A percentile compares a stretch with the other conserved stretches of the same genome.
Conservation (phyloP, 2,888 invertebrate genomes). For the Bedellia somnulentella region DNA sequence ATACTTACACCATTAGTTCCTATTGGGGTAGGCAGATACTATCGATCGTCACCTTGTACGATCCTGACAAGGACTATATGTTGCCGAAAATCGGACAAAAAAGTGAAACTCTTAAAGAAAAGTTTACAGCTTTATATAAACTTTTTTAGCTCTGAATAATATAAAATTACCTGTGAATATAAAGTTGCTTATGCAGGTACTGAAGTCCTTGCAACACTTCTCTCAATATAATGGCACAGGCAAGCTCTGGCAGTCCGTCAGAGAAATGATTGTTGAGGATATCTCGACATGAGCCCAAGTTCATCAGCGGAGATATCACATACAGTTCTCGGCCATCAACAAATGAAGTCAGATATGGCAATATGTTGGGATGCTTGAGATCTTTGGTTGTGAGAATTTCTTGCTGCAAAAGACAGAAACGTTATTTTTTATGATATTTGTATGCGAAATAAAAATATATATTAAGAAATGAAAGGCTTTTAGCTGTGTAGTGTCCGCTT, state of each 20-base stretch:
- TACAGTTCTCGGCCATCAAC: conserved; percentile 77
- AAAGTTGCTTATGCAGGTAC: conserved; percentile 82
- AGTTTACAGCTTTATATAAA: too few species aligned
- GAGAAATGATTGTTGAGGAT: conserved; percentile 75
- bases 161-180: conserved; percentile 73
- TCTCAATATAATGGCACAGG: conserved; percentile 75
- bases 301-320: conserved; percentile 81
- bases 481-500: too few species aligned
- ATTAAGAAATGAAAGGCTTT: neutral
- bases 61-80: too few species aligned
- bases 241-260: conserved; percentile 78
- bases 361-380: conserved; percentile 76
- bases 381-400: conserved; percentile 79
- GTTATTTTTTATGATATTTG: conserved; percentile 1
- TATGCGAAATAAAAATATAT: neutral
- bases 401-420: conserved; percentile 55
- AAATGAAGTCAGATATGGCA: conserved; percentile 76
- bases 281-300: conserved; percentile 81
- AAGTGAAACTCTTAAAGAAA: too few species aligned
- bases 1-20: too few species aligned
- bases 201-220: conserved; percentile 79
- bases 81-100: neutral
- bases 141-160: neutral
- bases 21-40: too few species aligned
- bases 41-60: too few species aligned